Base-by-base conservation (phyloP, 2,888 invertebrate species). In the Seladonia tumulorum region DNA sequence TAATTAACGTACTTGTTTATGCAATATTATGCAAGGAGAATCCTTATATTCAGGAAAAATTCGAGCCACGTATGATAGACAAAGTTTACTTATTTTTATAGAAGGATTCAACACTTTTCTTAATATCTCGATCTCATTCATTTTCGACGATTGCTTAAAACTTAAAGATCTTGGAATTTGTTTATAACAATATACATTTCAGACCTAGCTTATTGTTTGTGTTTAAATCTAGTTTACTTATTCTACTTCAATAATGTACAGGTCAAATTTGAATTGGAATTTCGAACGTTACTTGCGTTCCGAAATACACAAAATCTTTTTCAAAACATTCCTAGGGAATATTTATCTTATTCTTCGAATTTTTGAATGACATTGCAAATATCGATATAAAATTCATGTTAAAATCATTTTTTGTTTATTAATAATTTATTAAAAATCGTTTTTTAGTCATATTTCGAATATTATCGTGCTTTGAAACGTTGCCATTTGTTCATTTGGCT, bases 11-110 rank as follows among this genome's bases (percentile, higher is more conserved):
- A 89, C 89, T 77, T 88, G 79, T 86, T 88, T 88, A 18, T 89
- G 78, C 57, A 90, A 71, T 66, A 90, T 42, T 47, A 87, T 63
- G 49, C 87, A 88, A 12, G 78, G 63, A 4, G 76, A 73, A 8
- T 83, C 74, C 35, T 86, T 82, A 1, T 90, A 83, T 4, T 91
- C 81, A 0, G 91, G 90, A 74, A 93, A 92, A 73, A 93, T 75
- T 77, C 89, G 89, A 16, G 85, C 57, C 1, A 92, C 74, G 16
- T 90, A 92, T 4, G 93, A 92, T 8, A 89, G 89, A 57, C 60
- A 76, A 57, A 76, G 71, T 74, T 88, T 83, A 25, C 85, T 83
- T 57, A 87, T 72, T 77, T 81, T 76, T 86, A 86, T 71, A 8
- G 78, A 76, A 4, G 83, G 49, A 71, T 71, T 16, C 45, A 87